Conservation (phyloP, 2,797 vertebrate genomes). For the Aselliscus stoliczkanus region DNA sequence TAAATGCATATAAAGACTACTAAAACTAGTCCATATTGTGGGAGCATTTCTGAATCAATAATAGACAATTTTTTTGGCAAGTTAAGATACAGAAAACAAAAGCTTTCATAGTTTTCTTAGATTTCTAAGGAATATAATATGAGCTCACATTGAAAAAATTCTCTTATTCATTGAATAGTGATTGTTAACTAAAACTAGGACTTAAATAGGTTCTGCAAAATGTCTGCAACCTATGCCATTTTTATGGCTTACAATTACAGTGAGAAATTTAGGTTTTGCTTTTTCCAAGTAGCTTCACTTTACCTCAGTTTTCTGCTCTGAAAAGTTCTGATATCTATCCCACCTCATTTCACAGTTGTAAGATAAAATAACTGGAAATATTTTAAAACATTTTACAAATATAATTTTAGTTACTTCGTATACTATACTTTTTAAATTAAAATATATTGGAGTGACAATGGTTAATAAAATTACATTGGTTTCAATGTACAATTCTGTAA, state of each 20-base stretch:
- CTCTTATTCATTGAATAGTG: background rate
- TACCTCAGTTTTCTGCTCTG: background rate
- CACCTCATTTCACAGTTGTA: background rate
- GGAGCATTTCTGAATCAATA: background rate
- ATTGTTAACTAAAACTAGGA: background rate
- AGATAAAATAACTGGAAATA: background rate
- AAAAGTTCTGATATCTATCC: background rate
- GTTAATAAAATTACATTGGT: too few species aligned
- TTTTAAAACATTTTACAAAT: background rate
- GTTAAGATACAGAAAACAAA: background rate
- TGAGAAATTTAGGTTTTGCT: background rate
- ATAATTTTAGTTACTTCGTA: background rate
- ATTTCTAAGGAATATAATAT: background rate
- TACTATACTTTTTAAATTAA: background rate
- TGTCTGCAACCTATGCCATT: background rate
- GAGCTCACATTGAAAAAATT: background rate
- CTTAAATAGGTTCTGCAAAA: background rate
- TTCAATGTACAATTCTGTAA: too few species aligned
- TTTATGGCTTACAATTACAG: background rate
- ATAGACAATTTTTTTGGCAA: background rate
- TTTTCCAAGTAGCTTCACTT: background rate
- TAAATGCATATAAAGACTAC: background rate
- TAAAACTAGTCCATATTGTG: background rate
- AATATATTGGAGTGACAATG: too few species aligned
- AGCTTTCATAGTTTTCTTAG: background rate